phyloP scores from a whole-genome alignment of 2,888 invertebrate genomes.

The Athalia circularis region DNA sequence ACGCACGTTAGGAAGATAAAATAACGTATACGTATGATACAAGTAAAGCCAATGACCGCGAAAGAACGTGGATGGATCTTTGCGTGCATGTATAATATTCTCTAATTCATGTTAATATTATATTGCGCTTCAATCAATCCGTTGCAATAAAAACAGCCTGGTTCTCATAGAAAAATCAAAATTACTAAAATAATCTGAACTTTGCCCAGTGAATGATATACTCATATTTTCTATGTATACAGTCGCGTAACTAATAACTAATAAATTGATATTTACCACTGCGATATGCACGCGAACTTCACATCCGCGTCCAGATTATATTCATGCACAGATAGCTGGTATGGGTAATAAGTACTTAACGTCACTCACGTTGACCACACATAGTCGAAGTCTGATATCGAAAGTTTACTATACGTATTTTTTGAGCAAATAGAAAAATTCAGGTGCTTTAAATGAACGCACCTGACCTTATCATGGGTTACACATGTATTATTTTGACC shows the following conservation, averaged over 20 bases:
- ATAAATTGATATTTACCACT: too few relatives aligned
- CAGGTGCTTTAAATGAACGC: background rate
- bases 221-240: background rate
- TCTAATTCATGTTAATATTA: background rate
- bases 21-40: background rate
- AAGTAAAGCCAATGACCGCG: slow-evolving; percentile 33
- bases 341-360: background rate
- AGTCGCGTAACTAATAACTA: too few relatives aligned
- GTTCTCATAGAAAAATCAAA: background rate
- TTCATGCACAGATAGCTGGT: too few relatives aligned
- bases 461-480: background rate
- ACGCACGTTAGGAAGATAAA: background rate
- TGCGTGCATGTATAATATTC: slow-evolving; percentile 2
- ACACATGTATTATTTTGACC: slow-evolving; percentile 1
- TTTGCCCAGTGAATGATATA: background rate
- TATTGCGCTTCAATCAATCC: slow-evolving; percentile 22
- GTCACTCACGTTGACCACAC: slow-evolving; percentile 6
- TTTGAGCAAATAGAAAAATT: slow-evolving; percentile 20
- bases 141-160: background rate
- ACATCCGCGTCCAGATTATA: too few relatives aligned
- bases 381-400: background rate
- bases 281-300: too few relatives aligned
- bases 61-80: slow-evolving; percentile 34
- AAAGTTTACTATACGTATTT: slow-evolving; percentile 6
- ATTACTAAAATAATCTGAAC: background rate